Conservation (phyloP, 2,888 invertebrate species). For the Tenthredo mesomela region DNA sequence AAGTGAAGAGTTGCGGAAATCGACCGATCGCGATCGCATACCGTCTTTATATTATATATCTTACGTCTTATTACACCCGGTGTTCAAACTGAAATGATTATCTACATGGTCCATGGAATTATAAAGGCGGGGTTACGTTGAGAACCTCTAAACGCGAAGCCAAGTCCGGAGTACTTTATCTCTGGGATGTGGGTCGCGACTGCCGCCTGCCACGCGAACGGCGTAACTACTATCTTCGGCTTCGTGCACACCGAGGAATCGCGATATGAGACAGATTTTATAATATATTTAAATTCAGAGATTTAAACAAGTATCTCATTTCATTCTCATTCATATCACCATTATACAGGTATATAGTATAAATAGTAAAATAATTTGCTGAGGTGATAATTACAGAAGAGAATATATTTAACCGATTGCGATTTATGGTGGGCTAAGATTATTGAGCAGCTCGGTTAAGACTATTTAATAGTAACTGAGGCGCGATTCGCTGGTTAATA, state of each 20-base stretch:
- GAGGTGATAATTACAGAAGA: neutral
- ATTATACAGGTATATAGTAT: no score
- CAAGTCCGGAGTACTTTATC: constrained; percentile 74
- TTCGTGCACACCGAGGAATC: constrained; percentile 66
- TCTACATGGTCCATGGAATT: neutral
- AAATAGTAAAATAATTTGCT: neutral
- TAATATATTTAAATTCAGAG: neutral
- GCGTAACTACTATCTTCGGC: constrained; percentile 64
- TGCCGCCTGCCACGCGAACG: constrained; percentile 74
- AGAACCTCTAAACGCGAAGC: constrained; percentile 73
- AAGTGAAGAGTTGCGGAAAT: neutral
- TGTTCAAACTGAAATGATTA: neutral
- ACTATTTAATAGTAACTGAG: constrained; percentile 31
- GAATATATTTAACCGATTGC: constrained; percentile 13
- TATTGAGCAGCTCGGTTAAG: neutral
- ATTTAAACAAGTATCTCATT: neutral
- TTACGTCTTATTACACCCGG: neutral
- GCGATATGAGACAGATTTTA: constrained; percentile 8
- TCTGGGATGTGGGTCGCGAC: constrained; percentile 76
- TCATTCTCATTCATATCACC: neutral
- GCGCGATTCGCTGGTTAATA: constrained; percentile 41
- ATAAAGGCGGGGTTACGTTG: constrained; percentile 74
- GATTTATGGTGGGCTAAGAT: constrained; percentile 23
- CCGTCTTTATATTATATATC: neutral
- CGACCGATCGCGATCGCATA: neutral